phyloP scores from a whole-genome alignment of 2,888 invertebrate genomes.

The Tethea ocularis region DNA sequence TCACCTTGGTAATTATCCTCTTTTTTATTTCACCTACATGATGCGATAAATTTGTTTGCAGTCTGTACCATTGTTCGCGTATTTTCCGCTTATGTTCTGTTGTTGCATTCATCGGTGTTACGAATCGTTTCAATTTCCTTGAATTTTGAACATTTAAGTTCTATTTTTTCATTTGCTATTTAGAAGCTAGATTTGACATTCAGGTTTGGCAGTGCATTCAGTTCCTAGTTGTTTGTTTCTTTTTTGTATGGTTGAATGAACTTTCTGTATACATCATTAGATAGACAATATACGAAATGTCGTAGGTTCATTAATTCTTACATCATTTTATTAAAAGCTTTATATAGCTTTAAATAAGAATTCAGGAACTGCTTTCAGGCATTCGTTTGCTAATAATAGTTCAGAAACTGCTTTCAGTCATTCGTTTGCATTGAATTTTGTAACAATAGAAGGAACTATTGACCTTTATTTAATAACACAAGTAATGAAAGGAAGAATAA shows the following conservation, averaged over 20 bases:
- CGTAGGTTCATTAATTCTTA: neutral
- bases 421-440: too few relatives aligned
- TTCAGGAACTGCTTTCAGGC: neutral
- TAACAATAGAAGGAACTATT: too few relatives aligned
- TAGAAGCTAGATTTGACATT: slow-evolving; percentile 5
- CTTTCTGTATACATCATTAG: neutral
- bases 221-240: neutral
- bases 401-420: too few relatives aligned
- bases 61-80: slow-evolving; percentile 1
- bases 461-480: too few relatives aligned
- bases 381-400: too few relatives aligned
- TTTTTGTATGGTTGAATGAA: neutral
- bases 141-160: neutral
- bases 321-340: neutral
- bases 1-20: neutral
- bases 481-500: too few relatives aligned
- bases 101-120: neutral
- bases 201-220: neutral
- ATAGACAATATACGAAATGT: neutral
- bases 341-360: neutral
- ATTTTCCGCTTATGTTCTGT: neutral
- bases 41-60: neutral
- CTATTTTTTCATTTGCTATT: neutral
- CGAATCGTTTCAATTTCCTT: neutral
- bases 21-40: neutral